phyloP scores from a whole-genome alignment of 2,797 vertebrate species.

The Pangasius djambal region DNA sequence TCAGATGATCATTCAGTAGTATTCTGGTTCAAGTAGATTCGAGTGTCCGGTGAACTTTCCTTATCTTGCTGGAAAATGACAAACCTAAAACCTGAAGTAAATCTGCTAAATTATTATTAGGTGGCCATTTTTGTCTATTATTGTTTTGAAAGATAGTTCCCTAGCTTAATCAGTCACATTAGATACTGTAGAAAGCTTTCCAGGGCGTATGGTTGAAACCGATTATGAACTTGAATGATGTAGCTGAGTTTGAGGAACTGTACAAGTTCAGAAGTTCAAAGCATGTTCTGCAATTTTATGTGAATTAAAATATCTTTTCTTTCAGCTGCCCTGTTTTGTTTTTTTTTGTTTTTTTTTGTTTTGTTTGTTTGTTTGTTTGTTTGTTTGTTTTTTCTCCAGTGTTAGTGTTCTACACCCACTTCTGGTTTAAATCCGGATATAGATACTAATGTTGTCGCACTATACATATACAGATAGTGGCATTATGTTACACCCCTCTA shows the following conservation, averaged over 20 bases:
- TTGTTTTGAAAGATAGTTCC: no score
- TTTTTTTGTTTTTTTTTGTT: not conserved
- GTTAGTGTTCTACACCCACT: not conserved
- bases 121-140: not conserved
- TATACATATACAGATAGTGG: not conserved
- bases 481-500: not conserved
- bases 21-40: not conserved
- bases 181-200: not conserved
- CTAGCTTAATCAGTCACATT: not conserved
- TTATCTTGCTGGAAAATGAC: not conserved
- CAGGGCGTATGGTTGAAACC: not conserved
- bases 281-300: not conserved
- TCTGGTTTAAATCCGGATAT: not conserved
- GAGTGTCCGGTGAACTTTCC: not conserved
- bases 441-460: not conserved
- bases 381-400: not conserved
- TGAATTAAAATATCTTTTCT: not conserved
- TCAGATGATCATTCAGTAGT: not conserved
- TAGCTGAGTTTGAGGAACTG: not conserved
- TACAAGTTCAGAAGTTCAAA: not conserved
- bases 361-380: not conserved
- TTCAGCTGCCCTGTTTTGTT: not conserved
- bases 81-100: not conserved
- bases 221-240: not conserved
- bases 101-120: not conserved